phyloP scores from a whole-genome alignment of 92 coral and sea anemone genomes.

The Umimayanthus chanpuru region DNA sequence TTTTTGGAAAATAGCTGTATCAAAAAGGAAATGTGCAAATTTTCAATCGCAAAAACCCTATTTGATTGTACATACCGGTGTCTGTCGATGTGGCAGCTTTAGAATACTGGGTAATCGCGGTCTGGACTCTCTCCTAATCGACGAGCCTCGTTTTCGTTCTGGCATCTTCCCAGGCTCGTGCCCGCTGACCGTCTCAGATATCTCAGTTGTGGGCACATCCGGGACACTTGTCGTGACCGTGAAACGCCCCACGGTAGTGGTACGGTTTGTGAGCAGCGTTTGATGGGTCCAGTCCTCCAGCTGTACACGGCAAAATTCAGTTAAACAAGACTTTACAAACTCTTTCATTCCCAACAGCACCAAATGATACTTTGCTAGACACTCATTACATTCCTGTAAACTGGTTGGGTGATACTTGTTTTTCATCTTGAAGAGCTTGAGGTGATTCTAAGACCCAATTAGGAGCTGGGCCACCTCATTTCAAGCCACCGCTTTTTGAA shows the following conservation, averaged over 20 bases:
- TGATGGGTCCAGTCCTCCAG: slow-evolving; percentile 98
- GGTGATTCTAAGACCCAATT: too few relatives aligned
- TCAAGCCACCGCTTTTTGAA: too few relatives aligned
- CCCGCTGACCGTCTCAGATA: slow-evolving; percentile 17
- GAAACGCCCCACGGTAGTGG: slow-evolving; percentile 87
- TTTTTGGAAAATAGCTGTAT: too few relatives aligned
- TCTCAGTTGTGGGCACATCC: slow-evolving; percentile 21
- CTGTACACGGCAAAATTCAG: slow-evolving; percentile 46
- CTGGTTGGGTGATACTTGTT: too few relatives aligned
- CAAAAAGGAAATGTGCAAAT: too few relatives aligned
- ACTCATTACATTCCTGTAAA: too few relatives aligned
- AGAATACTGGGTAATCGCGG: slow-evolving; percentile 22
- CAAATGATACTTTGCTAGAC: neutral
- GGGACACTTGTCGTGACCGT: slow-evolving; percentile 86
- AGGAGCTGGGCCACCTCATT: too few relatives aligned
- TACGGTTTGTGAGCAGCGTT: slow-evolving; percentile 81
- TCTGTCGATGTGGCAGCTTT: slow-evolving; percentile 22
- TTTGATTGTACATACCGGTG: neutral
- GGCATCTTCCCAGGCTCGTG: neutral
- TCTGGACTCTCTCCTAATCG: slow-evolving; percentile 16
- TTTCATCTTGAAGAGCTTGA: too few relatives aligned
- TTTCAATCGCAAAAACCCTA: neutral
- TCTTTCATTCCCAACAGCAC: neutral
- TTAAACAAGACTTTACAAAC: neutral
- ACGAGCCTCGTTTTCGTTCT: slow-evolving; percentile 24